phyloP scores from a whole-genome alignment of 1,140 invertebrate genomes.

The Acromyrmex echinatior region DNA sequence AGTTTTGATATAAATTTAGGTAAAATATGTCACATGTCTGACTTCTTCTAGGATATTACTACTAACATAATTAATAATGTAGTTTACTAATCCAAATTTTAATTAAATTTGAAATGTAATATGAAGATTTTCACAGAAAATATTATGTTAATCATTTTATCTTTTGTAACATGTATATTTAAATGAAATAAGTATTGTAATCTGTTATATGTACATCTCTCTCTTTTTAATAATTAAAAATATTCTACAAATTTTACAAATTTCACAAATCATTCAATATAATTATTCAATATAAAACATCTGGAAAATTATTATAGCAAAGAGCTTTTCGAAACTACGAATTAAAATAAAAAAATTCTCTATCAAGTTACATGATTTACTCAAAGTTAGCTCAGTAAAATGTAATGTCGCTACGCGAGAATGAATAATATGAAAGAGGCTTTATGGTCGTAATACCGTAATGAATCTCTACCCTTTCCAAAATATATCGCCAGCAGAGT shows the following conservation, averaged over 20 bases:
- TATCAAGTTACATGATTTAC: slow-evolving; percentile 34
- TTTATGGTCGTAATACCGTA: slow-evolving; percentile 59
- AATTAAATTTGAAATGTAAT: neutral
- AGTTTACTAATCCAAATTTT: neutral
- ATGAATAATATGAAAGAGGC: slow-evolving; percentile 63
- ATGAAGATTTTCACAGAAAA: neutral
- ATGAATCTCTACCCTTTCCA: slow-evolving; percentile 61
- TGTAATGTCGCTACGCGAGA: slow-evolving; percentile 52
- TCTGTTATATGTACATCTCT: no score
- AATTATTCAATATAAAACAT: neutral
- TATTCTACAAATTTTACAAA: neutral
- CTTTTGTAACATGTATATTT: neutral
- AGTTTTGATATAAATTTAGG: neutral
- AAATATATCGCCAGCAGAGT: slow-evolving; percentile 59
- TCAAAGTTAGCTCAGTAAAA: slow-evolving; percentile 50
- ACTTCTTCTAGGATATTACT: neutral
- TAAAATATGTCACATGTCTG: neutral
- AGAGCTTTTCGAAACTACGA: neutral
- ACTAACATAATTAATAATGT: neutral
- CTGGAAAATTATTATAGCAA: neutral
- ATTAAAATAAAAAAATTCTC: slow-evolving; percentile 32
- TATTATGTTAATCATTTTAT: neutral
- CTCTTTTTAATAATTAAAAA: slow-evolving; percentile 16
- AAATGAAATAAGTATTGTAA: neutral
- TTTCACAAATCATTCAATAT: neutral